Base-by-base conservation (phyloP, 2,113 vertebrate genomes). In the Macquaria ambigua region DNA sequence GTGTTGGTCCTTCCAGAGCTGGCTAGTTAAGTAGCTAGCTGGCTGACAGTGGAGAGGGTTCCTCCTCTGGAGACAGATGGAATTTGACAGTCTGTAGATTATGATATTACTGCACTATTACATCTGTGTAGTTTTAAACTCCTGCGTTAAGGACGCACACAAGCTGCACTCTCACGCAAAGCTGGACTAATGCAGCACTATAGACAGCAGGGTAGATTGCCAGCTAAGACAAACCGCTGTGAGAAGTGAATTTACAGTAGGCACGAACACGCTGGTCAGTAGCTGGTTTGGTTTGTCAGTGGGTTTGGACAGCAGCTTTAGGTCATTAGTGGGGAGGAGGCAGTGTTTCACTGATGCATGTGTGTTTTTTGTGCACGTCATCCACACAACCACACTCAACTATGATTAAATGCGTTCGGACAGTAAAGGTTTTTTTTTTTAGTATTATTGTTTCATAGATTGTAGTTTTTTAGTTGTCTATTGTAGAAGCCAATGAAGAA, bases 201-300 rank as follows among this genome's bases (percentile, higher is more conserved):
- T 59, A 79, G 64, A 84, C 64, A 84, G 87, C 41, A 12, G 58
- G 10, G 41, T 16, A 48, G 55, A 25, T 80, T 20, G 8, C 58
- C 82, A 79, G 84, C 84, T 77, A 85, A 90, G 77, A 83, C 14
- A n/a, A 74, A 81, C 79, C 61, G n/a, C 80, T 82, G 71, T 52
- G 77, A 89, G 68, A 77, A 74, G 58, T 77, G 61, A 74, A 83
- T 87, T 81, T 74, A 81, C 83, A 87, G 84, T 70, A 70, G 84
- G 79, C 74, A 87, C 74, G 53, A 79, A 74, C 59, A 71, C 20
- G 21, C 67, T 77, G 77, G 64, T 85, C 58, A 67, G 90, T 87
- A 88, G 89, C 90, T 72, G 81, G 23, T 85, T 75, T 78, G 87
- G 84, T 93, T 79, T 86, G 70, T 88, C 62, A 81, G 84, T 85